Conservation (phyloP, 2,888 invertebrate species). For the Stramonita haemastoma region DNA sequence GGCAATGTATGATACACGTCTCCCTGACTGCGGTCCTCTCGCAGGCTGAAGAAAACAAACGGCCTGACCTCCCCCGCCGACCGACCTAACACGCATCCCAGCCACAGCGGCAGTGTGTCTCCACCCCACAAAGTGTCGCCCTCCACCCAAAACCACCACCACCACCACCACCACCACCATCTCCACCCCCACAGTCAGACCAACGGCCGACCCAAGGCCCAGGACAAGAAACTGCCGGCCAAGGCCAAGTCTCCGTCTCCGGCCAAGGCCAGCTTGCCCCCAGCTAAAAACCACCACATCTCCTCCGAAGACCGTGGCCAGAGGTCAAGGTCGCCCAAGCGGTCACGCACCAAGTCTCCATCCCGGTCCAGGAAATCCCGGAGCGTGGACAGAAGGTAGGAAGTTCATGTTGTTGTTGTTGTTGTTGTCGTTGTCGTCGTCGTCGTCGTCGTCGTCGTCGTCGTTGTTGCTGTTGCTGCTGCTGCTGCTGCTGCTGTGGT, state of each 20-base stretch:
- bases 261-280: not conserved
- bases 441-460: too few species aligned
- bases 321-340: constrained; percentile 34
- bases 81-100: not conserved
- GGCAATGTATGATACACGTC: too few species aligned
- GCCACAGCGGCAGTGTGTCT: not conserved
- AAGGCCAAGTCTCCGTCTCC: constrained; percentile 25
- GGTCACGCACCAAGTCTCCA: constrained; percentile 27
- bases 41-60: constrained; percentile 32
- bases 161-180: constrained; percentile 3
- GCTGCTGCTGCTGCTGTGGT: too few species aligned
- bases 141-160: not conserved
- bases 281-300: constrained; percentile 25
- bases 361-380: constrained; percentile 38
- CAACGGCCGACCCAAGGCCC: constrained; percentile 2
- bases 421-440: too few species aligned
- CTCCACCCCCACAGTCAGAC: not conserved
- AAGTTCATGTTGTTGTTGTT: not conserved
- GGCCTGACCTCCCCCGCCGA: not conserved
- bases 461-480: too few species aligned
- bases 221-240: not conserved
- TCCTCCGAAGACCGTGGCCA: constrained; percentile 20
- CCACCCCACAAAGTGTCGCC: constrained; percentile 15
- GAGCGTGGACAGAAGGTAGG: constrained; percentile 36
- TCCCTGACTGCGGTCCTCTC: not conserved